Conservation (phyloP, 1,140 invertebrate genomes). For the Magallana gigas region DNA sequence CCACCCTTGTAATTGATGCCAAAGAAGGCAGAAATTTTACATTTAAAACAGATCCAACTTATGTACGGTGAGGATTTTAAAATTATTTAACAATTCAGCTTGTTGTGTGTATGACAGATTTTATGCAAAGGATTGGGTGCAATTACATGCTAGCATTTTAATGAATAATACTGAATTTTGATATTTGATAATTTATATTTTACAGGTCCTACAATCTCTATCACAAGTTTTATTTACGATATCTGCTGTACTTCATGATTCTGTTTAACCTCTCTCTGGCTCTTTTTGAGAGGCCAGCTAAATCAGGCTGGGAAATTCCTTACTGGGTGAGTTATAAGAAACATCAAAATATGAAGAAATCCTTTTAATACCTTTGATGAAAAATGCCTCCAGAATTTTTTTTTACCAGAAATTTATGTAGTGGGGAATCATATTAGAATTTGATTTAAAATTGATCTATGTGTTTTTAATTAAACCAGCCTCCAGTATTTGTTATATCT, state of each 20-base stretch:
- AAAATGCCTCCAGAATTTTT: no score
- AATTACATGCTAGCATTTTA: no score
- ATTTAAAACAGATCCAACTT: constrained; percentile 76
- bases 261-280: constrained; percentile 79
- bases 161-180: no score
- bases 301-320: constrained; percentile 72
- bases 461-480: not conserved
- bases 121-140: not conserved
- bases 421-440: no score
- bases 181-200: constrained; percentile 21
- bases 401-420: no score
- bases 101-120: not conserved
- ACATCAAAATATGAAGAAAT: no score
- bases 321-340: constrained; percentile 74
- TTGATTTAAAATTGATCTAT: not conserved
- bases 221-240: constrained; percentile 72
- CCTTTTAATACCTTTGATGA: no score
- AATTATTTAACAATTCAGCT: no score
- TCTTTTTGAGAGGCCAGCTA: constrained; percentile 79
- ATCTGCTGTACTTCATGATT: constrained; percentile 77
- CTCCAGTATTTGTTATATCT: not conserved
- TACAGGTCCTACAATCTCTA: constrained; percentile 75
- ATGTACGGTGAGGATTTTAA: constrained; percentile 75
- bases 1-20: constrained; percentile 79
- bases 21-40: constrained; percentile 78